Percentiles rank a stretch among this genome's conserved stretches.
Conservation (phyloP, 2,113 vertebrate genomes). For the Ornithorhynchus anatinus region DNA sequence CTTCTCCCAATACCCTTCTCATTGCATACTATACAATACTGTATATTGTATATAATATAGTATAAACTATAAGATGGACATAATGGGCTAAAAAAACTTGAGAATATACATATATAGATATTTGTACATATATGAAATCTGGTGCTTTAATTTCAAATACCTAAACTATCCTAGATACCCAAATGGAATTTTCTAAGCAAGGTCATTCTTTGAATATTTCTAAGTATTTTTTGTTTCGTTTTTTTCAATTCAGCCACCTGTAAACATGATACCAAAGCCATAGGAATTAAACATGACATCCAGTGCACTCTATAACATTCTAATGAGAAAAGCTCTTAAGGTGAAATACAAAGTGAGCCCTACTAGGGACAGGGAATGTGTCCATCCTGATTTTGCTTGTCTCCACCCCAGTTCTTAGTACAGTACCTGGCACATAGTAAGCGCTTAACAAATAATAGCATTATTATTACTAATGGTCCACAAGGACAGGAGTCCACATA, state of each 20-base stretch:
- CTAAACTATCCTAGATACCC: neutral
- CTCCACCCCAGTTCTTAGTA: neutral
- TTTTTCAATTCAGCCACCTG: neutral
- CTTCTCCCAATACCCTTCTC: too few species aligned
- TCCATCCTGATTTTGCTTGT: neutral
- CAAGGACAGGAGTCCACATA: neutral
- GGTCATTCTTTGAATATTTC: neutral
- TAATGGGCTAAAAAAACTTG: too few species aligned
- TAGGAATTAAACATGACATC: neutral
- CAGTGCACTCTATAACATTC: neutral
- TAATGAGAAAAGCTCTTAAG: neutral
- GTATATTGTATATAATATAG: too few species aligned
- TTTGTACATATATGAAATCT: neutral
- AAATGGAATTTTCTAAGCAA: neutral
- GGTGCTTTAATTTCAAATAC: neutral
- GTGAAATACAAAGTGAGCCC: neutral
- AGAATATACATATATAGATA: too few species aligned
- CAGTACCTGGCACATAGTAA: accelerated
- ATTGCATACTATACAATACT: too few species aligned
- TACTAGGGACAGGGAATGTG: neutral
- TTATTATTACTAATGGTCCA: neutral
- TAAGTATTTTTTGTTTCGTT: neutral
- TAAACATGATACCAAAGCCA: neutral
- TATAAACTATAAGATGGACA: too few species aligned
- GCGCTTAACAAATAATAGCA: neutral